phyloP scores from a whole-genome alignment of 2,888 invertebrate species.

The Lithophane ornitopus region DNA sequence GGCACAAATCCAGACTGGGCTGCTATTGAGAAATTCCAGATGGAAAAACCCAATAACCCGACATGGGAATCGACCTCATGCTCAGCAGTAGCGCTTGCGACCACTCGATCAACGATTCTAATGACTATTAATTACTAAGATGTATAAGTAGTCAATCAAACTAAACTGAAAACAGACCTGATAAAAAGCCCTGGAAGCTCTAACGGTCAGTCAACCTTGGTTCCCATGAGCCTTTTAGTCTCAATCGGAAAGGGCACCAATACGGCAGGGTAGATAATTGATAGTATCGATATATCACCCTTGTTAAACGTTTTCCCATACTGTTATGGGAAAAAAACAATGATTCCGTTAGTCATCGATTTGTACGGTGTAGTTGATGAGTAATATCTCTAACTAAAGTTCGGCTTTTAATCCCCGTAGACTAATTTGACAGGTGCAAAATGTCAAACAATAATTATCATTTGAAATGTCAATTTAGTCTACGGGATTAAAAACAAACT shows the following conservation, averaged over 20 bases:
- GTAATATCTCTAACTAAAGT: too few species aligned
- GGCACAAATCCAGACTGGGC: too few species aligned
- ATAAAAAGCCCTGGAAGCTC: constrained; percentile 50
- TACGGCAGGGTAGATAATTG: constrained; percentile 83
- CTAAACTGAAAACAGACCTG: constrained; percentile 41
- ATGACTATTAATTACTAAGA: neutral
- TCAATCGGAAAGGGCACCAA: constrained; percentile 76
- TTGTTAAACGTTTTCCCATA: constrained; percentile 88
- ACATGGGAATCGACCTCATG: too few species aligned
- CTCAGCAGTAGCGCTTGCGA: too few species aligned
- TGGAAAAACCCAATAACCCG: neutral
- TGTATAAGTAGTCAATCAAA: constrained; percentile 8
- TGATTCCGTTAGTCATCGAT: constrained; percentile 58
- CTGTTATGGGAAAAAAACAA: constrained; percentile 66
- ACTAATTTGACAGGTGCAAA: too few species aligned
- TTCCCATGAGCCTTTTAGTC: constrained; percentile 75
- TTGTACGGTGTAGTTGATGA: constrained; percentile 2
- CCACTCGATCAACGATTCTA: neutral
- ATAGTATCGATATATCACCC: constrained; percentile 84
- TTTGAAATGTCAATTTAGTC: too few species aligned
- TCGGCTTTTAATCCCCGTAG: too few species aligned
- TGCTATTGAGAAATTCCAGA: neutral
- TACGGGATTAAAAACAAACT: too few species aligned
- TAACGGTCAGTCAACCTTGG: constrained; percentile 57
- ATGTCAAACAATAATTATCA: too few species aligned